Evolutionary conservation across 2,888 invertebrate genomes (phyloP), one percentile per base, ranked within the genome.

Genomic region (Drosophila subsilvestris): DNA sequence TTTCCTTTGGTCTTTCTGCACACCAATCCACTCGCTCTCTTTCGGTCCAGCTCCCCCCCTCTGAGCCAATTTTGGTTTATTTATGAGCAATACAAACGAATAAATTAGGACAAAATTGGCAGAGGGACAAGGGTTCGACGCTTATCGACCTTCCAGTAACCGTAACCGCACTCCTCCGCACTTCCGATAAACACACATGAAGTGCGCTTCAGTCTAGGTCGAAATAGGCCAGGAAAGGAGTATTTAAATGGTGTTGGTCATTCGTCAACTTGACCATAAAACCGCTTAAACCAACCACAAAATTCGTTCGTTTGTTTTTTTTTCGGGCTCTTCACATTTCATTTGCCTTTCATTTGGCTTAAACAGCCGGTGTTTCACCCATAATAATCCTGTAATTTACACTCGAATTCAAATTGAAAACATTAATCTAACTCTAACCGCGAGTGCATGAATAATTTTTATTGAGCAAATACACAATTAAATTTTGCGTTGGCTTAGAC

Each of bases 201-300:
- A 32, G 17, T 32, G 12, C 50, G 12, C 14, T 8, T 8, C n/a
- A n/a, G n/a, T n/a, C 14, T 5, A 8, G n/a, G 18, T 1, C 5
- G 17, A 37, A 20, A 14, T 3, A 14, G 12, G 20, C 12, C 14
- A 22, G 37, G 37, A 37, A n/a, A 37, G 37, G n/a, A n/a, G 37
- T 37, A 88, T 88, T 88, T 74, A 76, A 67, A 68, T 27, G 25
- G 12, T n/a, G 43, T 55, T 71, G 78, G 79, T 80, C 89, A 88
- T 83, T 81, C 88, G 75, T 80, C 88, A 89, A 80, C 83, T 89
- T 83, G 86, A 74, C 78, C 79, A 80, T 81, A 86, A 87, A 83
- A 89, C 78, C 89, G 78, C 79, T 87, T 86, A 80, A 83, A 73
- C 63, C 76, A 45, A 71, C 82, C 75, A 76, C 76, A 84, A 75